Conservation (phyloP, 2,888 invertebrate genomes). For the Panorpa germanica region DNA sequence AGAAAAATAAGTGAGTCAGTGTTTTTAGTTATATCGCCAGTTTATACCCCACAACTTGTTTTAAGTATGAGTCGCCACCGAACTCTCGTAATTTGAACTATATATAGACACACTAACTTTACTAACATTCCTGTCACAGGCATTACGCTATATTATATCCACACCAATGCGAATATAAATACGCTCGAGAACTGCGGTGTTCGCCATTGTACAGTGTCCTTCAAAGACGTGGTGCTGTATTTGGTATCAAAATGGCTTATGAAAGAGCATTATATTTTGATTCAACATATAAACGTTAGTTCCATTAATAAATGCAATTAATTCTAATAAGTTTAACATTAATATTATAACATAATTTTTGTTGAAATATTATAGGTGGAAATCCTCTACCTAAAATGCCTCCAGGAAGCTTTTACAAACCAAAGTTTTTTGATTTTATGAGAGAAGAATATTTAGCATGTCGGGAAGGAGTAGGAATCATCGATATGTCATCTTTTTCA, state of each 20-base stretch:
- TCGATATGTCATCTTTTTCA: conserved; percentile 62
- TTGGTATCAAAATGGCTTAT: conserved; percentile 52
- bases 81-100: too few species aligned
- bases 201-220: conserved; percentile 48
- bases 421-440: conserved; percentile 47
- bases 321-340: not conserved
- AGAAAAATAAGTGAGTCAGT: too few species aligned
- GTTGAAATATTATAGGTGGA: conserved; percentile 20
- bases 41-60: too few species aligned
- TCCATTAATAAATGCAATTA: conserved; percentile 5
- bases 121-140: conserved; percentile 17
- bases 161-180: conserved; percentile 37
- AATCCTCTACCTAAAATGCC: conserved; percentile 32
- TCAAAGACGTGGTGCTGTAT: conserved; percentile 41
- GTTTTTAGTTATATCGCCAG: too few species aligned
- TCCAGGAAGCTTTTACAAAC: conserved; percentile 43
- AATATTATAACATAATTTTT: conserved; percentile 5
- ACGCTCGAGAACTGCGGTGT: conserved; percentile 38
- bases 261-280: conserved; percentile 51
- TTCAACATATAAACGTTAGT: conserved; percentile 29
- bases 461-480: conserved; percentile 53
- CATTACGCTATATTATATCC: conserved; percentile 36
- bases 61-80: too few species aligned
- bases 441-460: conserved; percentile 53
- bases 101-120: too few species aligned